Base-by-base conservation (phyloP, 2,113 vertebrate genomes). In the Thunnus thynnus region DNA sequence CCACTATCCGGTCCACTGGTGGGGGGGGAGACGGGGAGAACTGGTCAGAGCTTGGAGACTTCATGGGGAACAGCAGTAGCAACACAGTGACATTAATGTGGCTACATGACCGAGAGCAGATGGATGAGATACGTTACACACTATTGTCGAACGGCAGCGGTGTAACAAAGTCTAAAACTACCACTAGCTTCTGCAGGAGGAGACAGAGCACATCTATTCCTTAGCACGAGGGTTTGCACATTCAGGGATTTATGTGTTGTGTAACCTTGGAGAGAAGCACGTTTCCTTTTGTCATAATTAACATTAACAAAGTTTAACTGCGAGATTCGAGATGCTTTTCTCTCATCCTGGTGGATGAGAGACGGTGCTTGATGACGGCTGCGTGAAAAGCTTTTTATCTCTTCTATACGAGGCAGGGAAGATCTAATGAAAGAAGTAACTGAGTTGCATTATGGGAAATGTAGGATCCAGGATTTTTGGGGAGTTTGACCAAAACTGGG, bases 1-100 rank as follows among this genome's bases (percentile, higher is more conserved):
- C 98, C 75, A 99, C 98, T 3, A 99, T 99, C 1, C 98, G 97
- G 92, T 99, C 98, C 86, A 99, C 98, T 99, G 93, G 32, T 61
- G 66, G 41, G 62, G 20, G 20, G 36, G 67, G 78, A 74, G 68
- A 87, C 0, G 13, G n/a, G 14, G 5, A 76, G 3, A 72, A 55
- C 13, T 51, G 18, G 52, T 90, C 44, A 84, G 78, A 72, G 41
- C 3, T 1, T 9, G 11, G 47, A 51, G 4, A 63, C 14, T 30
- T 56, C 1, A 18, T 0, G 1, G 11, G 60, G 14, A 76, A 50
- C 41, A 71, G 60, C 54, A 22, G 46, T 10, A 65, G 72, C 63
- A 71, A 50, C 36, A 70, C 14, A 5, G 48, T 87, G 68, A 80
- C 14, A 58, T 22, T 22, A 48, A 86, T 68, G 70, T 70, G 47